Evolutionary conservation across 1,140 invertebrate species (phyloP), one percentile per base, ranked within the genome.

Genomic region (Lasaia peninsularis): DNA sequence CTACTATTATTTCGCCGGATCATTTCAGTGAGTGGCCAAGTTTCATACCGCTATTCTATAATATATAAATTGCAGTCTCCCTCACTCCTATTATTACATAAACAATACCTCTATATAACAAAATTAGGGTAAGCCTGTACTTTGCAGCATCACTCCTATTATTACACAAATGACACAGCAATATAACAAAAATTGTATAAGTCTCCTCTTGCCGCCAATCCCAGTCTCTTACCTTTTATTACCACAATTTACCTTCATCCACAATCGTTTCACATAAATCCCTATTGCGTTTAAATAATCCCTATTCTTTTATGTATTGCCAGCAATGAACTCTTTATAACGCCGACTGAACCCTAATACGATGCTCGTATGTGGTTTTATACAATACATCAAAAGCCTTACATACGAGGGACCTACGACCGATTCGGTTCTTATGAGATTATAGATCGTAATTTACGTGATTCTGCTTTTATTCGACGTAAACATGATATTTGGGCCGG

Each of bases 401-500:
- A 31, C 53, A 40, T 55, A 55, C 35, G 50, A 33, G 50, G 11
- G 35, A 54, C 35, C 53, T 55, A 28, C 53, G 53, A 40, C 40
- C 53, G 53, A 55, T 55, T 44, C 53, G 35, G 53, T 55, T 55
- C 32, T 44, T 55, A 55, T 40, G 53, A 55, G 53, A 55, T 55
- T 55, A 55, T 55, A 55, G 40, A 55, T 24, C 28, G 12, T 55
- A 55, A 55, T 55, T 55, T 55, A 55, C 53, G 35, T 55, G 34
- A 40, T 28, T 44, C 11, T 40, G 53, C 50, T 55, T 55, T 55
- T 55, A 55, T 55, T 44, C 31, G 35, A 40, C 53, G 35, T 55
- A 44, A 40, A 40, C 53, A 55, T 55, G 53, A 55, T 40, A 55
- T 55, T 37, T 40, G 52, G 24, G 21, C 37, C 14, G 52, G 24